Percentiles rank a stretch among this genome's conserved stretches.
phyloP scores from a whole-genome alignment of 2,797 vertebrate species.

The Danio albolineatus region DNA sequence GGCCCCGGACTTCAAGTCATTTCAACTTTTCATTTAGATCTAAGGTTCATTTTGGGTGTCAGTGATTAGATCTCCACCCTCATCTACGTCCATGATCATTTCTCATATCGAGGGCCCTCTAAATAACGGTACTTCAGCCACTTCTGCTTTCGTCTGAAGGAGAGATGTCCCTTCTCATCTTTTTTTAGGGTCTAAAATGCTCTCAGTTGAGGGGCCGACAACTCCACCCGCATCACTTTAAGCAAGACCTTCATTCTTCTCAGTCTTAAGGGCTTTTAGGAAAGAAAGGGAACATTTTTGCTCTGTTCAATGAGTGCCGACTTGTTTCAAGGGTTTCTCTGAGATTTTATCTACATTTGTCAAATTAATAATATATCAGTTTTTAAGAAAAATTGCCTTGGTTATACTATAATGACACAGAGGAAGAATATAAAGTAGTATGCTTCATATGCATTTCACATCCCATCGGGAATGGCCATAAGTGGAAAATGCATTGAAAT shows the following conservation, averaged over 20 bases:
- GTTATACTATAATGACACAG: slow-evolving; percentile 1
- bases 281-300: slow-evolving; percentile 18
- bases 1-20: neutral
- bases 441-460: slow-evolving; percentile 8
- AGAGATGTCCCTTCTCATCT: slow-evolving; percentile 16
- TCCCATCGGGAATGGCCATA: slow-evolving; percentile 11
- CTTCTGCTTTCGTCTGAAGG: slow-evolving; percentile 27
- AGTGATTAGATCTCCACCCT: slow-evolving; percentile 17
- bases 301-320: neutral
- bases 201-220: slow-evolving; percentile 3
- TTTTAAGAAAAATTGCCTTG: neutral
- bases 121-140: slow-evolving; percentile 32
- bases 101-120: slow-evolving; percentile 30
- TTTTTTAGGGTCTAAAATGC: neutral
- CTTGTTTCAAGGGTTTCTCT: slow-evolving; percentile 5
- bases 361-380: slow-evolving; percentile 8
- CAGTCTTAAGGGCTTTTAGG: slow-evolving; percentile 28
- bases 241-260: neutral
- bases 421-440: neutral
- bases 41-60: neutral
- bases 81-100: slow-evolving; percentile 25
- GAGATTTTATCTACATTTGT: neutral
- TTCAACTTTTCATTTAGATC: neutral
- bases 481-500: slow-evolving; percentile 41
- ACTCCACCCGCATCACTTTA: slow-evolving; percentile 28